These are phyloP conservation scores for Takifugu rubripes DNA, from an alignment of 2,797 vertebrate species.

Conservation along the genomic window DNA sequence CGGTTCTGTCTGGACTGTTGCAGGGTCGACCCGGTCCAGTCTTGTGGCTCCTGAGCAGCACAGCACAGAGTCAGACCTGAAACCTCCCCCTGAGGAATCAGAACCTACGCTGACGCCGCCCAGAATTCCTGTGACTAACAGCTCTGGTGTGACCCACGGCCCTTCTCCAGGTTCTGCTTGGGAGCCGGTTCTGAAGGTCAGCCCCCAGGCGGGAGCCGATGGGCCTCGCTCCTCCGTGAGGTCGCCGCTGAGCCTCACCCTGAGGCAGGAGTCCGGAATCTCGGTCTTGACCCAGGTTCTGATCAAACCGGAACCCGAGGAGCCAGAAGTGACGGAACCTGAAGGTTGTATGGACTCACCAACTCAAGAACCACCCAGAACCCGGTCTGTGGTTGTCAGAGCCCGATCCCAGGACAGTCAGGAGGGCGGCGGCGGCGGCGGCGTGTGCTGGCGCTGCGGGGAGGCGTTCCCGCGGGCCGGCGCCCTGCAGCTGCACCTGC, in stretches of 20 bases:
- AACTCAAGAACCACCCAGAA: constrained; percentile 2
- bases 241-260: neutral
- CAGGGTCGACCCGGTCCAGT: constrained; percentile 45
- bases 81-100: constrained; percentile 17
- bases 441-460: constrained; percentile 63
- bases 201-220: constrained; percentile 21
- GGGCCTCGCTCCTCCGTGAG: constrained; percentile 10
- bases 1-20: neutral
- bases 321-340: constrained; percentile 43
- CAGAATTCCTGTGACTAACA: neutral
- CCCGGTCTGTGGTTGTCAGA: neutral
- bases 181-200: constrained; percentile 30
- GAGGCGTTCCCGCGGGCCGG: constrained; percentile 62
- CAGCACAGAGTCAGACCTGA: too few relatives aligned
- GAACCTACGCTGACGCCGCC: constrained; percentile 40
- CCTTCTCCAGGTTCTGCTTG: neutral
- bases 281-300: constrained; percentile 3
- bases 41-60: constrained; percentile 2
- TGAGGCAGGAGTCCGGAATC: neutral
- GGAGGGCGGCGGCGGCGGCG: constrained; percentile 22
- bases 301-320: constrained; percentile 66
- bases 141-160: too few relatives aligned
- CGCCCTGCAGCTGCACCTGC: constrained; percentile 68
- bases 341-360: constrained; percentile 20
- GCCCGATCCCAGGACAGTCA: fast-evolving